Evolutionary conservation across 2,113 vertebrate genomes (phyloP).

Genomic region (Lamprologus sp.): DNA sequence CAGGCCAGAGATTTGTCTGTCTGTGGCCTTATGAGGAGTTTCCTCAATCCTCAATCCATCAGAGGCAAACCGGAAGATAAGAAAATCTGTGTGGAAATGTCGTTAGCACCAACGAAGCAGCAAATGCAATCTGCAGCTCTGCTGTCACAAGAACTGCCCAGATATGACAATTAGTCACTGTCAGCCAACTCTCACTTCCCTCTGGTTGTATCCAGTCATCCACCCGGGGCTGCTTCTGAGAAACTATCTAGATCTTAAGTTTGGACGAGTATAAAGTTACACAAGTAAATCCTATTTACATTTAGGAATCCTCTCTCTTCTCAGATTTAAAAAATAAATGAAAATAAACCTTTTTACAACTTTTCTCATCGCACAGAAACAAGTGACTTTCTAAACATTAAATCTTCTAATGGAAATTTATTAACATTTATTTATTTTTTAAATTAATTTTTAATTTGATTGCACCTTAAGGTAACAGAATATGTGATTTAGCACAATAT

Average conservation of each 20-base stretch:
- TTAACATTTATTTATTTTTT: background rate
- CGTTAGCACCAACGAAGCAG: background rate
- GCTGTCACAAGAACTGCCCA: background rate
- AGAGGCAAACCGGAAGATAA: background rate
- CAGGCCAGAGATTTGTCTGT: background rate
- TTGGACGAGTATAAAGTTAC: background rate
- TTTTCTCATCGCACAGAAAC: background rate
- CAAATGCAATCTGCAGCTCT: background rate
- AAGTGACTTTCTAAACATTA: background rate
- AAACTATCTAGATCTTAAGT: background rate
- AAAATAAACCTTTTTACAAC: background rate
- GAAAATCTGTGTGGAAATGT: background rate
- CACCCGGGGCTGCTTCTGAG: background rate
- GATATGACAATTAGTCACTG: background rate
- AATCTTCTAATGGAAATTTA: background rate
- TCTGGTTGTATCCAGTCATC: background rate
- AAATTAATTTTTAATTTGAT: accelerated
- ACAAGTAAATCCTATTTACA: background rate
- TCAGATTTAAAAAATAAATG: background rate
- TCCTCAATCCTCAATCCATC: background rate
- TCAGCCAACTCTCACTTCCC: background rate
- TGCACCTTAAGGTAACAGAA: background rate
- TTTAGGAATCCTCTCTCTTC: background rate
- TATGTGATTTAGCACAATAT: background rate
- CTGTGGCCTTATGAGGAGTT: background rate